These are phyloP conservation scores for Enteromius radiatus DNA, from an alignment of 2,797 vertebrate species.

Conservation along the genomic window DNA sequence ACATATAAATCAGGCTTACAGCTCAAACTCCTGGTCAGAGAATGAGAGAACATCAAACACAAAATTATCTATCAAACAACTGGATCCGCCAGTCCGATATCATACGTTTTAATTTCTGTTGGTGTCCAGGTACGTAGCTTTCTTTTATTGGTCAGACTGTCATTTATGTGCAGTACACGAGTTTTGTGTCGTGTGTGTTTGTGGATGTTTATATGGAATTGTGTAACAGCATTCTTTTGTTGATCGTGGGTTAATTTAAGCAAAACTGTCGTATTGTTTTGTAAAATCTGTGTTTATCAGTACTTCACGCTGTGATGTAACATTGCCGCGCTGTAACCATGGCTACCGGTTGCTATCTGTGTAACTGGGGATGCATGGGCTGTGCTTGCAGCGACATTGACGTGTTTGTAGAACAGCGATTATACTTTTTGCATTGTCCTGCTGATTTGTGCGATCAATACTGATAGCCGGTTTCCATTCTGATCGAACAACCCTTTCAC, in stretches of 20 bases:
- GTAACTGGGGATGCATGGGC: background rate
- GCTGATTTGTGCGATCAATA: background rate
- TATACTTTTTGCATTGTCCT: background rate
- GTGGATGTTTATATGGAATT: background rate
- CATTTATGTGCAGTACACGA: background rate
- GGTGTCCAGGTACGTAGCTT: constrained; percentile 71
- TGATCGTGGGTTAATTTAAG: background rate
- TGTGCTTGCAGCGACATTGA: background rate
- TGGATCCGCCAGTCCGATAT: constrained; percentile 74
- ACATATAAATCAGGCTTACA: constrained; percentile 71
- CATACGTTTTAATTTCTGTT: constrained; percentile 69
- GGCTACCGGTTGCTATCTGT: constrained; percentile 50
- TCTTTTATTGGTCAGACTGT: constrained; percentile 43
- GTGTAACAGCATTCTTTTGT: background rate
- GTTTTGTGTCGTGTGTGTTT: constrained; percentile 34
- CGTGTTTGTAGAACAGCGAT: background rate
- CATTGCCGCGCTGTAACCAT: constrained; percentile 58
- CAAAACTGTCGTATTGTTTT: background rate
- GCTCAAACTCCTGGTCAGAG: constrained; percentile 57
- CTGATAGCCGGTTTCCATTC: background rate
- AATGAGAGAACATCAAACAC: constrained; percentile 71
- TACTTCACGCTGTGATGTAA: constrained; percentile 4
- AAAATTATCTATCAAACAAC: constrained; percentile 38
- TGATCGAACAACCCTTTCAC: background rate
- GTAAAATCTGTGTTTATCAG: background rate